A percentile compares a stretch with the other conserved stretches of the same genome.
Evolutionary conservation across 2,797 vertebrate species (phyloP).

Genomic region (Trachops cirrhosus): DNA sequence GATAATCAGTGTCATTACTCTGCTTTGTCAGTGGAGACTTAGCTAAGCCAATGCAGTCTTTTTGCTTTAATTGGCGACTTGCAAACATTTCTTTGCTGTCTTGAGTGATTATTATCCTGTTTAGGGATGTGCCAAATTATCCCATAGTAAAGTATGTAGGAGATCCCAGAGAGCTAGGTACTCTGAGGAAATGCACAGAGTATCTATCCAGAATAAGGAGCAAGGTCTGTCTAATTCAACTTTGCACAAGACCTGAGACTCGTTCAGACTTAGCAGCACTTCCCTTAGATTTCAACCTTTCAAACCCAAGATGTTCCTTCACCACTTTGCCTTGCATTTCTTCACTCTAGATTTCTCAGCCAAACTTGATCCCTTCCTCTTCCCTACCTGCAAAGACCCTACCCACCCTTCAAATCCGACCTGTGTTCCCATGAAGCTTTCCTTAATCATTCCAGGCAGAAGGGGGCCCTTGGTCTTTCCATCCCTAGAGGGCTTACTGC

Average conservation of each 20-base stretch:
- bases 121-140: neutral
- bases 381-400: neutral
- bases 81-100: neutral
- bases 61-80: slow-evolving; percentile 1
- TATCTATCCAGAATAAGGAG: neutral
- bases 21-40: neutral
- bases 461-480: neutral
- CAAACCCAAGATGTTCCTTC: neutral
- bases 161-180: neutral
- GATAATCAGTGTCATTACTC: neutral
- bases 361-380: neutral
- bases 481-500: neutral
- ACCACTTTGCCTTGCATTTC: neutral
- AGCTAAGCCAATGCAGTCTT: neutral
- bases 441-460: neutral
- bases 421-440: neutral
- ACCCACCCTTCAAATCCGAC: neutral
- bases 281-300: neutral
- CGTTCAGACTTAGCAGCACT: too few relatives aligned
- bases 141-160: neutral
- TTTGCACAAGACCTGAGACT: neutral
- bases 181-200: neutral
- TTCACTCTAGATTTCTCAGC: neutral
- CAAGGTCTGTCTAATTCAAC: neutral
- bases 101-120: neutral